Evolutionary conservation across 2,113 vertebrate genomes (phyloP).

Genomic region (Nothobranchius furzeri): DNA sequence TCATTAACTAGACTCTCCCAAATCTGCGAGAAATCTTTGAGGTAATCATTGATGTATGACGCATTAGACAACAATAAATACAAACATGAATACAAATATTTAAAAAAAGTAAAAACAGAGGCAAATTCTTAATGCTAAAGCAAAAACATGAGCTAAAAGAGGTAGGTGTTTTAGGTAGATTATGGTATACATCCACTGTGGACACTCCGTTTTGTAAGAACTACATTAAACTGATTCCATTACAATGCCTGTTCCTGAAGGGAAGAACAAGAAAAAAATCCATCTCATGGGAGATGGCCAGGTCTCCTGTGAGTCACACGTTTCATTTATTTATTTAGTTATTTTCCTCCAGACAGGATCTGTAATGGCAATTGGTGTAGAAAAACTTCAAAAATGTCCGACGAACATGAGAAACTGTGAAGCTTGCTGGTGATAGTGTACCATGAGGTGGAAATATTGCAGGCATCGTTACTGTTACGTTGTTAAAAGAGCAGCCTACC

Average conservation of each 20-base stretch:
- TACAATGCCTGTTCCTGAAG: slow-evolving; percentile 72
- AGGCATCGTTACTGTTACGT: slow-evolving; percentile 49
- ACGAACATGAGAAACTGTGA: slow-evolving; percentile 61
- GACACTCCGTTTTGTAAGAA: slow-evolving; percentile 74
- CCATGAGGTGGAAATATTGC: slow-evolving; percentile 60
- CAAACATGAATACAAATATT: slow-evolving; percentile 83
- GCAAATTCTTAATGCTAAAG: slow-evolving; percentile 79
- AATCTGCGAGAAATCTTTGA: slow-evolving; percentile 82
- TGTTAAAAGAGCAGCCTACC: slow-evolving; percentile 50
- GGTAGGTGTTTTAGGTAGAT: slow-evolving; percentile 80
- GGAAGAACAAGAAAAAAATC: slow-evolving; percentile 32
- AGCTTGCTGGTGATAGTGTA: slow-evolving; percentile 79
- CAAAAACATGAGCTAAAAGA: slow-evolving; percentile 80
- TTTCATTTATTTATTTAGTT: neutral
- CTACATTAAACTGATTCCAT: slow-evolving; percentile 74
- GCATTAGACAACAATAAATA: slow-evolving; percentile 84
- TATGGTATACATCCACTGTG: slow-evolving; percentile 79
- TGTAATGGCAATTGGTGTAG: slow-evolving; percentile 62
- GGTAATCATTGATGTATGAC: slow-evolving; percentile 82
- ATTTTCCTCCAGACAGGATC: slow-evolving; percentile 52
- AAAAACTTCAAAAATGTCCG: slow-evolving; percentile 51
- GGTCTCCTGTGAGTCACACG: slow-evolving; percentile 32
- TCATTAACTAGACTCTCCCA: slow-evolving; percentile 81
- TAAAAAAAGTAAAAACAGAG: slow-evolving; percentile 79
- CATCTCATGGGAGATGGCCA: slow-evolving; percentile 48